Evolutionary conservation across 2,888 invertebrate species (phyloP), one percentile per base, ranked within the genome.

Genomic region (Rutpela maculata): DNA sequence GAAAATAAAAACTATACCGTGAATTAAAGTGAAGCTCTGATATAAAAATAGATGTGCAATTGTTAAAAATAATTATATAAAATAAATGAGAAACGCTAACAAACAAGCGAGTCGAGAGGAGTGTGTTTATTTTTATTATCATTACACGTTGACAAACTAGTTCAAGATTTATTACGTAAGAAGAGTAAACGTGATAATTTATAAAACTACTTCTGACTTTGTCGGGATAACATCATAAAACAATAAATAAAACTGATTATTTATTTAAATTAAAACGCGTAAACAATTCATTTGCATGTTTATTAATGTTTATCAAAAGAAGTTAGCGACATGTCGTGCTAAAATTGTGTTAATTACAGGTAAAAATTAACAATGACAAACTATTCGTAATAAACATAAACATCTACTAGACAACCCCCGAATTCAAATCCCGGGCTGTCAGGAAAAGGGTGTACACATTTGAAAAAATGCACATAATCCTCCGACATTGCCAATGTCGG

Each of bases 151-250:
- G 68, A 56, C 56, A 68, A 68, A 68, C 55, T 56, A 31, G 68
- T 68, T 26, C 68, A 68, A 68, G 68, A 68, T 68, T 68, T 68
- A 68, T 68, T 68, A 57, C 68, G 26, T 68, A 68, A 68, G 56
- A 65, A 65, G 43, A 65, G 22, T 15, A 50, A 31, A 57, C 68
- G 68, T 68, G 68, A 55, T 68, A 68, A 68, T 68, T 68, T 56
- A 56, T 68, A 68, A 68, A 68, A 68, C 56, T 67, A 55, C 67
- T 50, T 50, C 50, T 67, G 1, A 22, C 6, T 18, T 50, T 43
- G 19, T 43, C 50, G 67, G 67, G 17, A 35, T n/a, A 22, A 67
- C 67, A 50, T 67, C 67, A 43, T 18, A 35, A 50, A 67, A 67
- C 18, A 35, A 43, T 67, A 67, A 67, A 67, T 67, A 50, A 50